A percentile compares a stretch with the other conserved stretches of the same genome.
phyloP scores from a whole-genome alignment of 2,113 vertebrate genomes.

The Oncorhynchus tshawytscha region DNA sequence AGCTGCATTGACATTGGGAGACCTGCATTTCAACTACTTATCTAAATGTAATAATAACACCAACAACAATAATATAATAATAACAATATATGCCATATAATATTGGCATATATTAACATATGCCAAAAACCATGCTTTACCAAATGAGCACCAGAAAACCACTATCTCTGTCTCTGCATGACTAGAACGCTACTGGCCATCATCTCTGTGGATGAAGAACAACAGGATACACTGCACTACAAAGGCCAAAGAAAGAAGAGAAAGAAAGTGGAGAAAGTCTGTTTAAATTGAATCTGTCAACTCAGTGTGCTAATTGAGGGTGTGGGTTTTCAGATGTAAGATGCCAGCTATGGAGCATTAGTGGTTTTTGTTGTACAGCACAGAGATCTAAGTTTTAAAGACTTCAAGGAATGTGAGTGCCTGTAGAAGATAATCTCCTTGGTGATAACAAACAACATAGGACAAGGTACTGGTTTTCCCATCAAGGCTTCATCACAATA shows the following conservation, averaged over 20 bases:
- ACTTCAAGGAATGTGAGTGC: conserved; percentile 30
- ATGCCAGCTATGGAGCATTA: conserved; percentile 1
- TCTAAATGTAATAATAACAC: neutral
- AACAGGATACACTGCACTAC: neutral
- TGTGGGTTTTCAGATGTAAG: conserved; percentile 33
- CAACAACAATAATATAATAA: neutral
- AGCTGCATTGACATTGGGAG: neutral
- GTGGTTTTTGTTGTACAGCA: conserved; percentile 23
- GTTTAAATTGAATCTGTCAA: neutral
- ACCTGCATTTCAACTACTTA: too few relatives aligned
- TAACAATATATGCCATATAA: neutral
- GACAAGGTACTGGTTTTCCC: conserved; percentile 1
- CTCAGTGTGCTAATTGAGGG: conserved; percentile 47
- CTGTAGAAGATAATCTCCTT: conserved; percentile 13
- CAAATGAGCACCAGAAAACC: too few relatives aligned
- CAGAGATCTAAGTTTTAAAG: conserved; percentile 30
- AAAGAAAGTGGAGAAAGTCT: neutral
- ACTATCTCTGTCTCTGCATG: neutral
- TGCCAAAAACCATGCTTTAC: too few relatives aligned
- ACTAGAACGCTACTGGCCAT: neutral
- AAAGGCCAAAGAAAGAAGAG: neutral
- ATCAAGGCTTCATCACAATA: neutral
- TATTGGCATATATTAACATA: too few relatives aligned
- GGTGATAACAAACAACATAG: conserved; percentile 20
- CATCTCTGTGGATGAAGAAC: neutral